Percentiles rank a stretch among this genome's conserved stretches.
phyloP scores from a whole-genome alignment of 2,797 vertebrate genomes.

The Danio jaintianensis region DNA sequence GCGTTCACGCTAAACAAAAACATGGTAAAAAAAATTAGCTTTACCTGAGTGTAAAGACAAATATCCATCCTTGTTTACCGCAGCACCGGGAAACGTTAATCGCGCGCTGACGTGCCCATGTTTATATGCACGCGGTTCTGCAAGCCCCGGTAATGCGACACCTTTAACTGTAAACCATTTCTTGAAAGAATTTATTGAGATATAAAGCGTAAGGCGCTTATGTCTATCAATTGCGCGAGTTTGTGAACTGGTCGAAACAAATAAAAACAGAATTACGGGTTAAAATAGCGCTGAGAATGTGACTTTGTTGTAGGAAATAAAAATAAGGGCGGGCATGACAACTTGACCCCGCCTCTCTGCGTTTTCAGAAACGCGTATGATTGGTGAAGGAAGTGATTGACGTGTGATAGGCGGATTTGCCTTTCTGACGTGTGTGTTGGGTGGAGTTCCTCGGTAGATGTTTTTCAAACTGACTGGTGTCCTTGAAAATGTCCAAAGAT shows the following conservation, averaged over 20 bases:
- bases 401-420: not conserved
- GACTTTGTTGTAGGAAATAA: not conserved
- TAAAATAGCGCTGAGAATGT: not conserved
- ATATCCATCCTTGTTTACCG: not conserved
- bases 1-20: not conserved
- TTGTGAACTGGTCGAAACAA: not conserved
- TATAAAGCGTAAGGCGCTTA: not conserved
- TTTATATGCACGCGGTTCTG: not conserved
- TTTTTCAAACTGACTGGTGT: too few species aligned
- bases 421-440: not conserved
- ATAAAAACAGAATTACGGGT: not conserved
- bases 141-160: not conserved
- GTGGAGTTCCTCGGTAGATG: not conserved
- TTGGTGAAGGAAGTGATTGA: slow-evolving; percentile 15
- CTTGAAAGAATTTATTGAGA: not conserved
- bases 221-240: too few species aligned
- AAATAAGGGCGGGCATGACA: not conserved
- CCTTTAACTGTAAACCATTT: not conserved
- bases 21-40: not conserved
- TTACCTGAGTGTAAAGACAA: slow-evolving; percentile 25
- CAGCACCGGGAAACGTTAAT: slow-evolving; percentile 12
- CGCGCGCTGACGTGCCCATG: slow-evolving; percentile 25
- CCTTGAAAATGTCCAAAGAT: too few species aligned
- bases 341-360: slow-evolving; percentile 7
- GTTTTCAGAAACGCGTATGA: slow-evolving; percentile 3